A percentile compares a stretch with the other conserved stretches of the same genome.
Evolutionary conservation across 2,113 vertebrate species (phyloP).

Genomic region (Paratilapia polleni): DNA sequence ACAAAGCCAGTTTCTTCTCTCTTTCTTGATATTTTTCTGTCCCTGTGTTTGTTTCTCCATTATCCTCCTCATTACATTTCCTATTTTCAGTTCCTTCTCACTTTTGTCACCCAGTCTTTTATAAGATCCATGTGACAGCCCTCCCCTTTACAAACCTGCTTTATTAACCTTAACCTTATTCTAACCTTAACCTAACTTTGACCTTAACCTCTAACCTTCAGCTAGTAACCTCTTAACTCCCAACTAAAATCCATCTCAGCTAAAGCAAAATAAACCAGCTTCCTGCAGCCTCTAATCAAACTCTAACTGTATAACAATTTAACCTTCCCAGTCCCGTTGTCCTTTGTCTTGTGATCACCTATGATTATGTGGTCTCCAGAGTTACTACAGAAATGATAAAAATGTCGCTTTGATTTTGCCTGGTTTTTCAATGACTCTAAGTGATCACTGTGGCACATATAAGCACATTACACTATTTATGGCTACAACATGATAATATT

Average conservation of each 20-base stretch:
- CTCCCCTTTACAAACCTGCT: constrained; percentile 77
- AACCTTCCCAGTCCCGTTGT: constrained; percentile 66
- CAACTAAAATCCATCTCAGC: constrained; percentile 66
- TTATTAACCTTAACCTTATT: constrained; percentile 80
- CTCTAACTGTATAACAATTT: constrained; percentile 73
- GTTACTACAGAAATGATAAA: constrained; percentile 42
- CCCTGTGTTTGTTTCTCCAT: background rate
- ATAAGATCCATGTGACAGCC: constrained; percentile 17
- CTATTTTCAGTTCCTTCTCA: background rate
- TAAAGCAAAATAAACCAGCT: constrained; percentile 72
- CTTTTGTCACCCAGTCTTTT: constrained; percentile 29
- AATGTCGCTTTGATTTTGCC: constrained; percentile 73
- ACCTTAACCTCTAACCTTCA: constrained; percentile 78
- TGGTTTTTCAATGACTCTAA: constrained; percentile 67
- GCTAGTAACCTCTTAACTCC: constrained; percentile 70
- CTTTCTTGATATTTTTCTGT: background rate
- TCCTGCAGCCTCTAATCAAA: constrained; percentile 74
- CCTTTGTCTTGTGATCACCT: constrained; percentile 67
- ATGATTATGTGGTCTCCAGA: constrained; percentile 55
- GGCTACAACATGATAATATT: background rate
- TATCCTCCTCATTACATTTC: background rate
- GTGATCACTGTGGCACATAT: background rate
- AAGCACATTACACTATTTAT: background rate
- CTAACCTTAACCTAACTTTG: constrained; percentile 82
- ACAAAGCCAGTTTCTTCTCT: background rate